These are phyloP conservation scores for Phoenicopterus ruber DNA, from an alignment of 2,113 vertebrate genomes.

Conservation along the genomic window DNA sequence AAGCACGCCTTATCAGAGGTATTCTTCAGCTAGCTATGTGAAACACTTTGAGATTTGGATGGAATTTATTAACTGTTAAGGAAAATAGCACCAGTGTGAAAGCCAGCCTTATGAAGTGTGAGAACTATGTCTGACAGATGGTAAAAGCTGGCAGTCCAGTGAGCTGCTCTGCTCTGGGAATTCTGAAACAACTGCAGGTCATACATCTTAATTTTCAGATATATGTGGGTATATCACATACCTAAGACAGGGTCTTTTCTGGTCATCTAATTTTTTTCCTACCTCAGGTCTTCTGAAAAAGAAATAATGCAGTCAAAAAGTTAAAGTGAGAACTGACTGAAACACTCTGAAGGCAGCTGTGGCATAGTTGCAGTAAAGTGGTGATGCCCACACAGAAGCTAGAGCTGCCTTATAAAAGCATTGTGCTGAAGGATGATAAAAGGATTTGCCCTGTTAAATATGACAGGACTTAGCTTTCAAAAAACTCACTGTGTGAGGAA, in stretches of 20 bases:
- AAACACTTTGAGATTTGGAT: slow-evolving; percentile 33
- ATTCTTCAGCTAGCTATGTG: slow-evolving; percentile 10
- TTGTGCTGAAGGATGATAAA: not conserved
- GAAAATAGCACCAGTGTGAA: not conserved
- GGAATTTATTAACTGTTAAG: slow-evolving; percentile 39
- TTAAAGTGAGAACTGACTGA: not conserved
- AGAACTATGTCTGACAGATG: slow-evolving; percentile 32
- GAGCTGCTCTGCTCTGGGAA: not conserved
- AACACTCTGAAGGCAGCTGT: not conserved
- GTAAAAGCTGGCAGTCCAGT: not conserved
- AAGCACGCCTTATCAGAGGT: slow-evolving; percentile 14
- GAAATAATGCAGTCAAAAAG: not conserved
- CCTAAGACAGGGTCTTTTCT: not conserved
- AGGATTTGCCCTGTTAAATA: not conserved
- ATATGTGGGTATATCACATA: not conserved
- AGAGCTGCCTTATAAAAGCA: not conserved
- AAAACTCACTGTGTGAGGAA: not conserved
- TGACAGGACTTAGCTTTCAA: not conserved
- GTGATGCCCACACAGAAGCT: not conserved
- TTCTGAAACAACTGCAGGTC: not conserved
- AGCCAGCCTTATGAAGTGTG: slow-evolving; percentile 13
- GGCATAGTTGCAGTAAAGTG: not conserved
- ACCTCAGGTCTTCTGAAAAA: not conserved
- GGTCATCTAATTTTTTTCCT: not conserved
- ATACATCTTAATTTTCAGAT: not conserved